phyloP scores from a whole-genome alignment of 35 echinoderm and acorn worm genomes.

The Lytechinus pictus region DNA sequence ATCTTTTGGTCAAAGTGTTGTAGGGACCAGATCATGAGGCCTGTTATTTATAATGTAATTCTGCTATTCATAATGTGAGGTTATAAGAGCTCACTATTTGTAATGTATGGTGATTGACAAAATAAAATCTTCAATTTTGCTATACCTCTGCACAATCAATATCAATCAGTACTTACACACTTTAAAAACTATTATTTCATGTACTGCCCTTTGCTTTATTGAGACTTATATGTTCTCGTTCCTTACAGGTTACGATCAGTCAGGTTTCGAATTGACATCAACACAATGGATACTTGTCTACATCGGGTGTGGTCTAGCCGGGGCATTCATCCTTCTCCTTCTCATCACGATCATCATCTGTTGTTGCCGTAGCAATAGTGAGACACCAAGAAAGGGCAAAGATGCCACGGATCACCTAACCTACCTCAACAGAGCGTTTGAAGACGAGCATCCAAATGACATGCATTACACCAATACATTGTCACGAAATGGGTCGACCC shows the following conservation, averaged over 20 bases:
- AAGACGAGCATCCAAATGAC: not conserved
- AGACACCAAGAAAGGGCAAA: not conserved
- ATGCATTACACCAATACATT: conserved; percentile 23
- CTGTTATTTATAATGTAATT: too few species aligned
- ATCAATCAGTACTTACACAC: too few species aligned
- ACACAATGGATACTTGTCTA: conserved; percentile 42
- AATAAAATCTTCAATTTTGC: too few species aligned
- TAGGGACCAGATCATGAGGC: too few species aligned
- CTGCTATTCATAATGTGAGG: too few species aligned
- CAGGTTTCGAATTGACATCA: not conserved
- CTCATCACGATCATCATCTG: not conserved
- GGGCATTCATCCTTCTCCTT: conserved; percentile 24
- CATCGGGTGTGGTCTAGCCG: conserved; percentile 23
- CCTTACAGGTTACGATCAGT: not conserved
- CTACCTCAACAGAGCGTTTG: conserved; percentile 42
- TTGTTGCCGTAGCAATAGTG: not conserved
- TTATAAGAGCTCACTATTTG: too few species aligned
- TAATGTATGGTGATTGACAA: too few species aligned
- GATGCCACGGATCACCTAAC: conserved; percentile 18
- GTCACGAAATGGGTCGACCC: not conserved
- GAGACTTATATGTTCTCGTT: too few species aligned
- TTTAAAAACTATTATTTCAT: too few species aligned
- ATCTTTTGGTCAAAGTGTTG: too few species aligned
- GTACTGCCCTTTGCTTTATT: too few species aligned
- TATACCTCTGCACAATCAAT: too few species aligned